These are phyloP conservation scores for Leucopternis melanops DNA, from an alignment of 2,113 vertebrate genomes.

Conservation along the genomic window DNA sequence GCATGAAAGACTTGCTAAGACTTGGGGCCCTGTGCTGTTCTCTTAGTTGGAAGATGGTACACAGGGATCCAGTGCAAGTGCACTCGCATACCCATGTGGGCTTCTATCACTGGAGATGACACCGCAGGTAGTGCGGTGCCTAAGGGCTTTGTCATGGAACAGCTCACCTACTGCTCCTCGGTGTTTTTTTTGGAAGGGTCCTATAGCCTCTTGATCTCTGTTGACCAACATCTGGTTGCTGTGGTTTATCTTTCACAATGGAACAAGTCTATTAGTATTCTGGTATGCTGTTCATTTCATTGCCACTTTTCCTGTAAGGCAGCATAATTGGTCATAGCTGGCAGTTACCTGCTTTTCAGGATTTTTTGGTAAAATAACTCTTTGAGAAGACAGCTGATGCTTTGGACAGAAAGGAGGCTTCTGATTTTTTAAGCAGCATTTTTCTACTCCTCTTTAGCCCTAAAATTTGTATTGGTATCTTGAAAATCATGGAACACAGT, in stretches of 20 bases:
- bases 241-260: neutral
- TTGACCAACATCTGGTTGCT: neutral
- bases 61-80: neutral
- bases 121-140: no score
- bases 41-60: neutral
- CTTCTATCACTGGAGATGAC: neutral
- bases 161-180: neutral
- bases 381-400: conserved; percentile 16
- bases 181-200: neutral
- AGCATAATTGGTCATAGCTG: conserved; percentile 34
- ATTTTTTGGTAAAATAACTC: conserved; percentile 46
- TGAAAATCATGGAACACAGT: neutral
- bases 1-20: neutral
- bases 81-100: neutral
- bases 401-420: conserved; percentile 22
- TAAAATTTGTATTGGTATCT: neutral
- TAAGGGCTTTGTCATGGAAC: neutral
- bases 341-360: conserved; percentile 41
- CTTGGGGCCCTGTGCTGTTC: neutral
- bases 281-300: neutral
- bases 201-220: no score
- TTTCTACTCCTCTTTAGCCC: neutral
- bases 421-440: neutral
- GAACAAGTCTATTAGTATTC: neutral
- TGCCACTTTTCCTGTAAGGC: conserved; percentile 34